These are phyloP conservation scores for Cheilosia vernalis DNA, from an alignment of 2,888 invertebrate species.

Conservation along the genomic window DNA sequence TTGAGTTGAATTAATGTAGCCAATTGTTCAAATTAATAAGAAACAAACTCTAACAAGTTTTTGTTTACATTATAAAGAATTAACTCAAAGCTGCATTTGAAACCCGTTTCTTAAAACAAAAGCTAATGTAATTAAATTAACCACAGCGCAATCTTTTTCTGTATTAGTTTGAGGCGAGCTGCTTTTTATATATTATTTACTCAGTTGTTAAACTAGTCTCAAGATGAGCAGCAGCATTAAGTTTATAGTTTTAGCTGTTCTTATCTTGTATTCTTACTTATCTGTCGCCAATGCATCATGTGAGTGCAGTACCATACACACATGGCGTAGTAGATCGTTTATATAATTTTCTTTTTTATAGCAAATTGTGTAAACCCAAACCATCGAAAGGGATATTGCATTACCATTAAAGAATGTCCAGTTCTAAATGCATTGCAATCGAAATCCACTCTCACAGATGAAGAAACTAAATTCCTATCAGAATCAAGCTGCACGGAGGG, in stretches of 20 bases:
- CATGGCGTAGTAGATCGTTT: neutral
- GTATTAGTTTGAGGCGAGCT: neutral
- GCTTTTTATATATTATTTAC: neutral
- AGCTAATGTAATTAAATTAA: conserved; percentile 13
- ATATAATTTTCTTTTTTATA: conserved; percentile 13
- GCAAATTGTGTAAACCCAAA: conserved; percentile 66
- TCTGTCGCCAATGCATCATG: neutral
- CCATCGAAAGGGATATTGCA: conserved; percentile 64
- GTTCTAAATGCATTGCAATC: conserved; percentile 25
- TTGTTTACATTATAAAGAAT: neutral
- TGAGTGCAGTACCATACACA: conserved; percentile 18
- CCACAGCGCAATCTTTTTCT: no score
- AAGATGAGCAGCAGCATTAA: conserved; percentile 39
- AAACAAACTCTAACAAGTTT: neutral
- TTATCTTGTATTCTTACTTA: neutral
- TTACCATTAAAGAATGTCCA: conserved; percentile 73
- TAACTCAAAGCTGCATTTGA: conserved; percentile 11
- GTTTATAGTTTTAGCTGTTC: neutral
- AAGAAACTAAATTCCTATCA: conserved; percentile 50
- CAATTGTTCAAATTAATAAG: neutral
- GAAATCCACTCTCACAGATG: conserved; percentile 26
- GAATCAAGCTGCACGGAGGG: conserved; percentile 70
- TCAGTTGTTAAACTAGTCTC: conserved; percentile 39
- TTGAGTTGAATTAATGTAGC: neutral
- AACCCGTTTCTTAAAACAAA: conserved; percentile 28